Percentiles rank a stretch among this genome's conserved stretches.
Conservation (phyloP, 2,888 invertebrate species). For the Diogma glabrata region DNA sequence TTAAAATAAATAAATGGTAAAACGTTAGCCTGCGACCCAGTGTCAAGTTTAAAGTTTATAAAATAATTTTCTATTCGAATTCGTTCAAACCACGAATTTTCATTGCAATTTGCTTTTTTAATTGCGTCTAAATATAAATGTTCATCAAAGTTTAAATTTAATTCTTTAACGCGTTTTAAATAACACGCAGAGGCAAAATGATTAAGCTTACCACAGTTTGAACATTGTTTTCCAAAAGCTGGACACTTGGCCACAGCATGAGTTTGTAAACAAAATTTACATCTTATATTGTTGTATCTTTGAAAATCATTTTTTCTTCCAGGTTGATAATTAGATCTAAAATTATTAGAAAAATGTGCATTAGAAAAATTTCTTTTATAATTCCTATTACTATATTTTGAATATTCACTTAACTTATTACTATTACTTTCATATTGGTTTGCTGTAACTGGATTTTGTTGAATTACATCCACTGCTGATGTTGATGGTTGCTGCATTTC, state of each 20-base stretch:
- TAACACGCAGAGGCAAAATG: no score
- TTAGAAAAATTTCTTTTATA: neutral
- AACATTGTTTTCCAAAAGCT: no score
- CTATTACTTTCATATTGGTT: no score
- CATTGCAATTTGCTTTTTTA: no score
- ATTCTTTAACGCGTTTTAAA: neutral
- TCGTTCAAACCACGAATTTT: neutral
- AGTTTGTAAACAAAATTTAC: no score
- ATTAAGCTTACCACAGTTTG: no score
- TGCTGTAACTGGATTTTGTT: neutral
- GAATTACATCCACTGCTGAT: neutral
- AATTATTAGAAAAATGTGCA: no score
- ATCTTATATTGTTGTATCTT: no score
- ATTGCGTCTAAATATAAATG: neutral
- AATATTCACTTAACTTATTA: neutral
- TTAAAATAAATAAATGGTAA: neutral
- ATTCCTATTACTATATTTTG: neutral
- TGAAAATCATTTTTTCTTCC: no score
- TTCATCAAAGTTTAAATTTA: neutral
- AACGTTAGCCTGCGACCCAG: constrained; percentile 8
- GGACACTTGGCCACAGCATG: no score
- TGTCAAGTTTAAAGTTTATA: constrained; percentile 5
- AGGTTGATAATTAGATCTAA: no score
- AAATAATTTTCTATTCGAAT: neutral
- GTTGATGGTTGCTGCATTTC: no score